These are phyloP conservation scores for Anticlea derivata DNA, from an alignment of 2,888 invertebrate genomes.

Conservation along the genomic window DNA sequence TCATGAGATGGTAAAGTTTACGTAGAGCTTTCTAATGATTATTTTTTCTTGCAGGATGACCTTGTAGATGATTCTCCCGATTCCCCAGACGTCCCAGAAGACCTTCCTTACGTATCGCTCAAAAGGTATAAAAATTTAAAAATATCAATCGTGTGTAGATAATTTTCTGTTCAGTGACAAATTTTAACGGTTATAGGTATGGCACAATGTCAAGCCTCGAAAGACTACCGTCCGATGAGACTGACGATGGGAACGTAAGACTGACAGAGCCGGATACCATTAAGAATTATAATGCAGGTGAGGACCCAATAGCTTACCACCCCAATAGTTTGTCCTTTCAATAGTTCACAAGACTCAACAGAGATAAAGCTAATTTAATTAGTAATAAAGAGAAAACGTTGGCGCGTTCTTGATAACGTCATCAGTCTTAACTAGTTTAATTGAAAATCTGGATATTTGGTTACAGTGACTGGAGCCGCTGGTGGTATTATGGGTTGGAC, in stretches of 20 bases:
- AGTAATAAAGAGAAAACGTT: neutral
- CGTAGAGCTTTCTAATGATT: conserved; percentile 12
- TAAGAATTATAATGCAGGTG: conserved; percentile 63
- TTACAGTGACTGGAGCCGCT: conserved; percentile 60
- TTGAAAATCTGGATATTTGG: neutral
- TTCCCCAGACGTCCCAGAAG: conserved; percentile 87
- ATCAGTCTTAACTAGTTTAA: too few relatives aligned
- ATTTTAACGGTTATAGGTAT: conserved; percentile 67
- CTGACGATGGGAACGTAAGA: conserved; percentile 83
- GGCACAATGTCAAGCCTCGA: conserved; percentile 90
- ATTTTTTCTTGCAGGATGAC: conserved; percentile 62
- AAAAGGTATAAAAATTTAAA: conserved; percentile 72
- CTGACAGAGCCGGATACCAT: conserved; percentile 69
- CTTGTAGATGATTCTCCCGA: conserved; percentile 87
- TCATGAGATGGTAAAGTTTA: neutral
- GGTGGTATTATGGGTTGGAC: conserved; percentile 89
- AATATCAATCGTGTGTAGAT: conserved; percentile 1
- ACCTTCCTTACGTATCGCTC: conserved; percentile 89
- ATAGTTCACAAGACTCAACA: neutral
- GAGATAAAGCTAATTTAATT: neutral
- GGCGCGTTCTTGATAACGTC: too few relatives aligned
- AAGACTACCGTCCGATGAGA: conserved; percentile 86
- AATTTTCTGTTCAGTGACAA: conserved; percentile 24
- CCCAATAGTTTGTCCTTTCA: too few relatives aligned
- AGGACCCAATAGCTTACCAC: neutral